A percentile compares a stretch with the other conserved stretches of the same genome.
phyloP scores from a whole-genome alignment of 2,888 invertebrate species.

The Macropis europaea region DNA sequence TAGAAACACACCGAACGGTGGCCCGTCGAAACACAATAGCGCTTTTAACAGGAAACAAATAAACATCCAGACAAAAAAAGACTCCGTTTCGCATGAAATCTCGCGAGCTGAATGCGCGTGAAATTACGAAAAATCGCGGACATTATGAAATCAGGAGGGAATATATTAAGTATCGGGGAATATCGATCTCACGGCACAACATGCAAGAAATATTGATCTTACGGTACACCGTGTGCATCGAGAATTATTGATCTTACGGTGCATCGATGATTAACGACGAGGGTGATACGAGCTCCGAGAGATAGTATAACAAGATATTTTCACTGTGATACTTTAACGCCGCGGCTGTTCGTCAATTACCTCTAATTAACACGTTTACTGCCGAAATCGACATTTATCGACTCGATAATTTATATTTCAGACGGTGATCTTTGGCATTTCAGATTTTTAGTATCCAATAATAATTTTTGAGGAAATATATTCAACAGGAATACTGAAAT shows the following conservation, averaged over 20 bases:
- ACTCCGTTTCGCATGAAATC: not conserved
- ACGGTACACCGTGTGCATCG: conserved; percentile 3
- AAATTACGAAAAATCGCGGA: not conserved
- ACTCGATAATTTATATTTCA: too few relatives aligned
- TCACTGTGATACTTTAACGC: not conserved
- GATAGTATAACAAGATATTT: too few relatives aligned
- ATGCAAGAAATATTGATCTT: conserved; percentile 6
- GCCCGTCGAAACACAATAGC: not conserved
- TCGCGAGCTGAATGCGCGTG: not conserved
- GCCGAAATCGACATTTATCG: too few relatives aligned
- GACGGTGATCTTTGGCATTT: too few relatives aligned
- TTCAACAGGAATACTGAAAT: too few relatives aligned
- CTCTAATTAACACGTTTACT: not conserved
- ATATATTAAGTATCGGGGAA: not conserved
- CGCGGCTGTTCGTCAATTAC: not conserved
- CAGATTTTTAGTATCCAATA: too few relatives aligned
- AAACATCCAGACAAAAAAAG: not conserved
- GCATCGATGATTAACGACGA: conserved; percentile 3
- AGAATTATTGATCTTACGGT: conserved; percentile 11
- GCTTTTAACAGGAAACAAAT: not conserved
- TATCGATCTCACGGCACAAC: not conserved
- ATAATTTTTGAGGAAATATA: too few relatives aligned
- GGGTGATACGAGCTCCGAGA: not conserved
- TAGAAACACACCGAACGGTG: conserved; percentile 16
- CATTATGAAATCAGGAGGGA: not conserved